Evolutionary conservation across 1,140 invertebrate species (phyloP).

Genomic region (Stegodyphus dumicola): DNA sequence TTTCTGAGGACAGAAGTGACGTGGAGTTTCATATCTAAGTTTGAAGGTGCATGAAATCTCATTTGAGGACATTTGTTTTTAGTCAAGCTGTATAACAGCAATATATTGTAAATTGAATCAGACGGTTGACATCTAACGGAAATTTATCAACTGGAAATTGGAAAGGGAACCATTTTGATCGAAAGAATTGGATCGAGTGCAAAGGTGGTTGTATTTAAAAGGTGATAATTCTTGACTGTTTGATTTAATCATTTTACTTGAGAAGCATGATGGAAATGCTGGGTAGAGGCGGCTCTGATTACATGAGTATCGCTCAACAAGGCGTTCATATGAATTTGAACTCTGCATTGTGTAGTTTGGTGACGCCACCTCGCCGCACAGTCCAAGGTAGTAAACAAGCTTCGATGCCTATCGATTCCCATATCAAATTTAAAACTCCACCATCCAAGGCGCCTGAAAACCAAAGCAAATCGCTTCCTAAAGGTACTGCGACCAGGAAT

Average conservation of each 20-base stretch:
- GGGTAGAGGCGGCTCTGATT: constrained; percentile 19
- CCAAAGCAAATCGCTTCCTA: constrained; percentile 30
- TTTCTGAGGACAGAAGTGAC: constrained; percentile 12
- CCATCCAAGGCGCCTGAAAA: constrained; percentile 20
- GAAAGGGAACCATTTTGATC: neutral
- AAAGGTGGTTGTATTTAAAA: neutral
- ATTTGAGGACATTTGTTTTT: neutral
- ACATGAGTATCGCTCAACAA: constrained; percentile 25
- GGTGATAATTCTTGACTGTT: neutral
- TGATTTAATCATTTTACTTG: neutral
- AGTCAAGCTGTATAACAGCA: neutral
- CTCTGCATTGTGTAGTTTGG: constrained; percentile 31
- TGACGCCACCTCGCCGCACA: constrained; percentile 33
- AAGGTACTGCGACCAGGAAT: constrained; percentile 11
- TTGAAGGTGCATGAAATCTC: neutral
- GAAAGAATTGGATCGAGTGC: neutral
- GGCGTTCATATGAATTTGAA: constrained; percentile 39
- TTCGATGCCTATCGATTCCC: constrained; percentile 15
- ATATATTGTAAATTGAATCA: neutral
- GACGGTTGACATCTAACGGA: neutral
- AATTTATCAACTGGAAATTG: neutral
- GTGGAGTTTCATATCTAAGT: neutral
- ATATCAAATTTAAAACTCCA: neutral
- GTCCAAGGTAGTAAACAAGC: neutral
- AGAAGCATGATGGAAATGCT: constrained; percentile 41